These are phyloP conservation scores for Eulithis prunata DNA, from an alignment of 2,888 invertebrate genomes.

Conservation along the genomic window DNA sequence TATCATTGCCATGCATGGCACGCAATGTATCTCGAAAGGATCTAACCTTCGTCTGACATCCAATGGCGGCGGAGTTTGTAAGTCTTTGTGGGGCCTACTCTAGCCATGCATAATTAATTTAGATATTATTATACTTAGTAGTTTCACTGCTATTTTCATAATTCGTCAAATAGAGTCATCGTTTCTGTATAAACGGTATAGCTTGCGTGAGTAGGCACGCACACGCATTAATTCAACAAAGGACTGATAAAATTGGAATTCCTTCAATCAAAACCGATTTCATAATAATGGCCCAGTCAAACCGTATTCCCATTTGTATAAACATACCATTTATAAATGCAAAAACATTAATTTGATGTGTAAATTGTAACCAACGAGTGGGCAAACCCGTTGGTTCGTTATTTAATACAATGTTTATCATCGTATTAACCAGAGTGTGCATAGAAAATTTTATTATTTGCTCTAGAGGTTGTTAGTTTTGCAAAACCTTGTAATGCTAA, in stretches of 20 bases:
- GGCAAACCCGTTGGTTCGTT: slow-evolving; percentile 10
- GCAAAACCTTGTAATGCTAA: neutral
- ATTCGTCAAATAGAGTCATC: no score
- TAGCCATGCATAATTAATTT: no score
- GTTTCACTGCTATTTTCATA: no score
- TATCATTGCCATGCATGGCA: no score
- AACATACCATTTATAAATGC: slow-evolving; percentile 10
- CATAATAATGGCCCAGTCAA: neutral
- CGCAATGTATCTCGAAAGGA: no score
- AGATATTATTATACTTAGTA: no score
- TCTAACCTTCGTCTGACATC: no score
- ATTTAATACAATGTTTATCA: slow-evolving; percentile 19
- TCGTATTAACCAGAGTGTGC: slow-evolving; percentile 1
- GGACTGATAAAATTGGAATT: neutral
- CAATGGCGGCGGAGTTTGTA: no score
- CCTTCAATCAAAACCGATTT: neutral
- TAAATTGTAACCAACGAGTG: slow-evolving; percentile 13
- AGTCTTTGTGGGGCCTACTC: no score
- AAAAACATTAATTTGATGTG: slow-evolving; percentile 7
- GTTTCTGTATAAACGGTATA: no score
- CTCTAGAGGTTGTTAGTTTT: neutral
- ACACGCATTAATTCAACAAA: neutral
- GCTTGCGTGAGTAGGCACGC: neutral
- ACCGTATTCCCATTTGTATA: slow-evolving; percentile 2
- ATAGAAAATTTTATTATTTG: slow-evolving; percentile 4